These are phyloP conservation scores for Enteromius radiatus DNA, from an alignment of 2,797 vertebrate genomes.

Conservation along the genomic window DNA sequence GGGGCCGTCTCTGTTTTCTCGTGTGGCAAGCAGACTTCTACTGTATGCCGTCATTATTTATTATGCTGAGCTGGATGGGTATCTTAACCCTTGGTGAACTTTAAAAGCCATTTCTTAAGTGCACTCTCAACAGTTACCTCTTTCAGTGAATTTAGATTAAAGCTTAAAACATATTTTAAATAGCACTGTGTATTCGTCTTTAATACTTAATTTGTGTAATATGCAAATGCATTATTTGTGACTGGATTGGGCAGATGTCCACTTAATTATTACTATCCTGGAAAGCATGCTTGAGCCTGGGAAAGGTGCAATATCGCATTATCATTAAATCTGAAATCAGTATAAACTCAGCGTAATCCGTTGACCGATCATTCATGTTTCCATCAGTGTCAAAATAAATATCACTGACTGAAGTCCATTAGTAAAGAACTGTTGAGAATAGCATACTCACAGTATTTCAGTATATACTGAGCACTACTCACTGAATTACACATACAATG, in stretches of 20 bases:
- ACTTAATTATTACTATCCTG: too few species aligned
- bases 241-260: too few species aligned
- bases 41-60: neutral
- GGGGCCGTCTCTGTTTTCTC: slow-evolving; percentile 58
- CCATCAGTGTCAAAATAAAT: neutral
- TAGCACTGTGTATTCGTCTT: neutral
- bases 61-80: too few species aligned
- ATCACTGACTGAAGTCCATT: neutral
- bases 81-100: neutral
- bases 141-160: neutral
- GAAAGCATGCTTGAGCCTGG: too few species aligned
- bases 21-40: neutral
- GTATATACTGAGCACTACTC: neutral
- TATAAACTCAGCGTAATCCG: neutral
- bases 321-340: neutral
- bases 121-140: neutral
- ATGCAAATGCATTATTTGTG: neutral
- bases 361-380: neutral
- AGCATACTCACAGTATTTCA: neutral
- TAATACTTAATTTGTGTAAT: neutral
- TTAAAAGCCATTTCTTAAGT: too few species aligned
- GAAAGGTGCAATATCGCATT: too few species aligned
- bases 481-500: neutral
- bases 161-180: neutral
- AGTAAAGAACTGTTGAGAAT: neutral